Evolutionary conservation across 2,113 vertebrate genomes (phyloP), one percentile per base, ranked within the genome.

Genomic region (Melanerpes formicivorus): DNA sequence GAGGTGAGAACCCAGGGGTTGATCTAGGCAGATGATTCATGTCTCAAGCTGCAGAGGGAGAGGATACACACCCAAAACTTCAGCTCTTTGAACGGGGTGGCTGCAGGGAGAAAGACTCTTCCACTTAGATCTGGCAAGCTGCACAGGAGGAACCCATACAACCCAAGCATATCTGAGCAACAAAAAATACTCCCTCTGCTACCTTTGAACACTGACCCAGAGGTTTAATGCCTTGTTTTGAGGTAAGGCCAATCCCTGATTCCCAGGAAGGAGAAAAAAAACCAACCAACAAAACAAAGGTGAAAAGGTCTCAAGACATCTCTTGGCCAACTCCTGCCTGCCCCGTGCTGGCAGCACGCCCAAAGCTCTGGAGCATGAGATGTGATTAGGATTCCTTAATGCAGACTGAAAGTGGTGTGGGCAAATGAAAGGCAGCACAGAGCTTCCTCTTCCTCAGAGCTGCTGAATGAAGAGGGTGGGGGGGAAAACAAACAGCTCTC

Each of bases 11-110:
- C 5, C 77, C 37, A 84, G 64, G 72, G 17, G 21, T 80, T 76
- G 69, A 90, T 83, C 75, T 56, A 79, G 70, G 85, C 58, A 64
- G 76, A 72, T 90, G 90, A 95, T 85, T 95, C 93, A 94, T 30
- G 82, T 83, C 95, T 90, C 76, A 80, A 90, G 60, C 87, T 86
- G 88, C 93, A 85, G 48, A 56, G 85, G 84, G 91, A 93, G 58
- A 94, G 22, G 65, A 64, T 74, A 83, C 76, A 91, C 93, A 87
- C 80, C 80, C 95, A 93, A 54, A 91, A 85, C 56, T 63, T 82
- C 75, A 64, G 76, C 60, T 91, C 14, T 93, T 85, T 74, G n/a
- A 88, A 63, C 3, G 1, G 21, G 30, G 64, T 77, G 91, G 90
- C 79, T 89, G 87, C 73, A 76, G 72, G 58, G 84, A 34, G 56